Percentiles rank a stretch among this genome's conserved stretches.
Evolutionary conservation across 2,888 invertebrate species (phyloP).

Genomic region (Fragum sueziense): DNA sequence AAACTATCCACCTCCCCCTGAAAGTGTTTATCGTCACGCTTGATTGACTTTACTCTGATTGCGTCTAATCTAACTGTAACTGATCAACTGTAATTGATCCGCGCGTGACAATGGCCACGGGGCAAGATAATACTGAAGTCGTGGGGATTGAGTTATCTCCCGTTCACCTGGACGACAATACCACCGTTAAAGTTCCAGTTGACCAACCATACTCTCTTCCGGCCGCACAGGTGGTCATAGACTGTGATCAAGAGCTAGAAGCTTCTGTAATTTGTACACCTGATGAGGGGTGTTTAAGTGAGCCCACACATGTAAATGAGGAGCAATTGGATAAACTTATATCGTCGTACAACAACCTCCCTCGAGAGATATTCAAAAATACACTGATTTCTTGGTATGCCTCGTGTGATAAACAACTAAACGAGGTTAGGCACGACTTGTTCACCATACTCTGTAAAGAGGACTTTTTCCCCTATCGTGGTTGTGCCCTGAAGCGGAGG

Average conservation of each 20-base stretch:
- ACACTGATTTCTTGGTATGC: background rate
- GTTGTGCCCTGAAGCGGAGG: background rate
- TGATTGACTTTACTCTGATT: no score
- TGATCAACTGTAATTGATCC: no score
- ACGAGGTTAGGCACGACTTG: background rate
- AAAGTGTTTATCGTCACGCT: no score
- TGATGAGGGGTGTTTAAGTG: background rate
- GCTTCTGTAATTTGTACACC: background rate
- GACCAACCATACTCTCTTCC: background rate
- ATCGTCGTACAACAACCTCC: background rate
- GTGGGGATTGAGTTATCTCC: constrained; percentile 6
- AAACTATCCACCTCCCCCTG: no score
- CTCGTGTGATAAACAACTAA: constrained; percentile 2
- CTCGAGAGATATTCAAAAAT: background rate
- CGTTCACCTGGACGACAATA: background rate
- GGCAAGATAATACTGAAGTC: no score
- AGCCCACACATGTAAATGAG: background rate
- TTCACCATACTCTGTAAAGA: background rate
- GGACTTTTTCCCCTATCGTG: background rate
- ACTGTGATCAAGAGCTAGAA: background rate
- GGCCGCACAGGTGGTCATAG: background rate
- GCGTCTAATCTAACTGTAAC: no score
- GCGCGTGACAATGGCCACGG: no score
- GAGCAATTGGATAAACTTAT: background rate
- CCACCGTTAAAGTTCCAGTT: background rate